Evolutionary conservation across 1,140 invertebrate genomes (phyloP).

Genomic region (Drepana arcuata): DNA sequence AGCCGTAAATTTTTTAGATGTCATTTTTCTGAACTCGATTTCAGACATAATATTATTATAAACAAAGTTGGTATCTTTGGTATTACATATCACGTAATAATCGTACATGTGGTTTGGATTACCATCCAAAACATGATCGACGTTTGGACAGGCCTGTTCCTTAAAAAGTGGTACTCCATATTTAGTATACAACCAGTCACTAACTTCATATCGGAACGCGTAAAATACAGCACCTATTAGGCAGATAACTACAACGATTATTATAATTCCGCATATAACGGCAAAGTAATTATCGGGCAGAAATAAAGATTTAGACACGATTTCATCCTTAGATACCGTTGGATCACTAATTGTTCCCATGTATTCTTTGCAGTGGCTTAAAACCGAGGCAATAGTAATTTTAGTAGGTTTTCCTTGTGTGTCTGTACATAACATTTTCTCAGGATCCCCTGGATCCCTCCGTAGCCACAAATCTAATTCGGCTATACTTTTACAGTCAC

Average conservation of each 20-base stretch:
- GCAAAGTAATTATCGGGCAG: constrained; percentile 77
- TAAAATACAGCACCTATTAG: constrained; percentile 79
- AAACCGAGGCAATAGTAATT: constrained; percentile 74
- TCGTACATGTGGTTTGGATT: constrained; percentile 85
- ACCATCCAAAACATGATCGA: constrained; percentile 70
- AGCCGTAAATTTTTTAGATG: constrained; percentile 43
- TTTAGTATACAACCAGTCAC: constrained; percentile 81
- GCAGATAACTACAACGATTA: constrained; percentile 80
- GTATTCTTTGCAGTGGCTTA: constrained; percentile 75
- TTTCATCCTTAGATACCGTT: constrained; percentile 74
- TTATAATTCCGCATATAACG: constrained; percentile 80
- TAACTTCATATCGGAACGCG: constrained; percentile 82
- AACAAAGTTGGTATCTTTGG: constrained; percentile 87
- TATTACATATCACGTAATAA: constrained; percentile 90
- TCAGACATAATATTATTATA: constrained; percentile 83
- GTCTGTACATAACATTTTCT: constrained; percentile 74
- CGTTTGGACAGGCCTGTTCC: constrained; percentile 67
- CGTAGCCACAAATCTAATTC: constrained; percentile 78
- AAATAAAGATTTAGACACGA: constrained; percentile 70
- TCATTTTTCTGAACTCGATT: constrained; percentile 76
- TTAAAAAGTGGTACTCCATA: constrained; percentile 82
- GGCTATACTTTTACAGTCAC: constrained; percentile 78
- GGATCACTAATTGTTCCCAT: constrained; percentile 76
- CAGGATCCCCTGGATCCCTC: constrained; percentile 74
- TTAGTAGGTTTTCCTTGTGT: constrained; percentile 62